These are phyloP conservation scores for Nycticryphes semicollaris DNA, from an alignment of 2,113 vertebrate species.

Conservation along the genomic window DNA sequence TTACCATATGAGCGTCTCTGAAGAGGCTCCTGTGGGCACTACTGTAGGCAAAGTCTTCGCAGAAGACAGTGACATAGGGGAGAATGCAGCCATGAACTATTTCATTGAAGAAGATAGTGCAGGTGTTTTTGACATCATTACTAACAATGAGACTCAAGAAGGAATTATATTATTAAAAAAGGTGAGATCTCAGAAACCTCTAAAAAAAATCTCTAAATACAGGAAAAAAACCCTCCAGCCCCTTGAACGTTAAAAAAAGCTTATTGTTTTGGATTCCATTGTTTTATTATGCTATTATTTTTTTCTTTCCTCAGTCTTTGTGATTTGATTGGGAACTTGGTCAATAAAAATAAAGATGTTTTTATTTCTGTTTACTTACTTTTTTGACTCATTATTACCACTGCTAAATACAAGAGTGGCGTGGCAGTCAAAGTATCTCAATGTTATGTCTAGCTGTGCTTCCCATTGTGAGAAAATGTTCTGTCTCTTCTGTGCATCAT, in stretches of 20 bases:
- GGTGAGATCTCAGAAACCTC: conserved; percentile 70
- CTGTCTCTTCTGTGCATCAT: not conserved
- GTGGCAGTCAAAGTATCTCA: not conserved
- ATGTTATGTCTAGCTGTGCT: not conserved
- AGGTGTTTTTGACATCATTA: conserved; percentile 81
- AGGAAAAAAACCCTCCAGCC: not conserved
- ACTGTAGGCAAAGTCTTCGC: conserved; percentile 85
- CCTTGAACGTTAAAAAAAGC: not conserved
- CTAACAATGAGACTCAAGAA: conserved; percentile 86
- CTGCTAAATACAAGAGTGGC: not conserved
- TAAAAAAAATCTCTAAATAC: not conserved
- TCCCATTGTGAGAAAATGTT: not conserved
- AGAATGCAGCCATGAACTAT: conserved; percentile 90
- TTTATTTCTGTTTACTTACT: not conserved
- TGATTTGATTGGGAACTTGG: not conserved
- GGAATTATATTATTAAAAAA: conserved; percentile 86
- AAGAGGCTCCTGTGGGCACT: conserved; percentile 80
- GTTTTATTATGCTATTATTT: not conserved
- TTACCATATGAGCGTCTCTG: conserved; percentile 84
- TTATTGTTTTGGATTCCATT: not conserved
- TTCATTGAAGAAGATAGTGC: conserved; percentile 81
- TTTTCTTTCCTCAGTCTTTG: not conserved
- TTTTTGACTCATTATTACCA: not conserved
- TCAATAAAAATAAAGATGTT: not conserved
- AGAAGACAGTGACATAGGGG: conserved; percentile 83